These are phyloP conservation scores for Papilio demoleus DNA, from an alignment of 2,888 invertebrate genomes.

Conservation along the genomic window DNA sequence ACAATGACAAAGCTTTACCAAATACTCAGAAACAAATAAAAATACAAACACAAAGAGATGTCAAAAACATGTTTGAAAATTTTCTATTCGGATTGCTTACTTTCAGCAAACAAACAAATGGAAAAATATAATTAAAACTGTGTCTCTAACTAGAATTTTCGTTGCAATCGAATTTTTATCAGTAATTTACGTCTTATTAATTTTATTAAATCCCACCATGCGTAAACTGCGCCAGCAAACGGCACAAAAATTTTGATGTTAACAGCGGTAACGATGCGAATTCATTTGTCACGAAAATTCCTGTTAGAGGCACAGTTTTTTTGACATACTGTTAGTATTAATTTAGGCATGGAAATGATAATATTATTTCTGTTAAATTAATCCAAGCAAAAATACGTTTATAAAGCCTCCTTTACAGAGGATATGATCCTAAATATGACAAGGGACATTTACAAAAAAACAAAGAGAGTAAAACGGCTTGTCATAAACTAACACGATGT, in stretches of 20 bases:
- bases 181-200: too few species aligned
- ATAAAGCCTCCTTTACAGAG: background rate
- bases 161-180: too few species aligned
- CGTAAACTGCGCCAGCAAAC: too few species aligned
- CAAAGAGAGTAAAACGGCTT: background rate
- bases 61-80: background rate
- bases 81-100: background rate
- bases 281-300: too few species aligned
- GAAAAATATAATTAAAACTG: background rate
- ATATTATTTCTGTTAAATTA: background rate
- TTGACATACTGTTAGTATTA: background rate
- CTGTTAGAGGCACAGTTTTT: too few species aligned
- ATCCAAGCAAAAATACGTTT: background rate
- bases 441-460: background rate
- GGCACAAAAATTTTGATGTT: too few species aligned
- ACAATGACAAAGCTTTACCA: background rate
- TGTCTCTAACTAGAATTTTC: too few species aligned
- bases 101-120: background rate
- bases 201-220: too few species aligned
- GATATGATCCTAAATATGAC: background rate
- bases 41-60: conserved; percentile 2
- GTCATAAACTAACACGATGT: background rate
- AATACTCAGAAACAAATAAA: background rate
- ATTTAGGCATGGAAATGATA: background rate
- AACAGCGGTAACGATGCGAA: too few species aligned